phyloP scores from a whole-genome alignment of 2,888 invertebrate genomes.

The Stenoptilia bipunctidactyla region DNA sequence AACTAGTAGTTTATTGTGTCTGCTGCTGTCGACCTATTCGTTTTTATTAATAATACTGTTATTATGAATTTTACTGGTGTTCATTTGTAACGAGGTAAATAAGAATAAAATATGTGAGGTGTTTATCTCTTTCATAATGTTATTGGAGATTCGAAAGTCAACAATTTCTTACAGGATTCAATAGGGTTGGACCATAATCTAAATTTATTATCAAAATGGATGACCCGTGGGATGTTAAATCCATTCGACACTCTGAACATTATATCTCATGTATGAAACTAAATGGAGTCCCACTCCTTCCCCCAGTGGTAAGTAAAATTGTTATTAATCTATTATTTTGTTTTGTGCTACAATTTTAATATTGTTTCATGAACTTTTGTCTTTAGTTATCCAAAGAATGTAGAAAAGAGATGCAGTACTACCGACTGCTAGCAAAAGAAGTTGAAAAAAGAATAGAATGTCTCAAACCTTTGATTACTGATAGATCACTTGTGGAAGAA shows the following conservation, averaged over 20 bases:
- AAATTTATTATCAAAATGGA: constrained; percentile 32
- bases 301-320: constrained; percentile 76
- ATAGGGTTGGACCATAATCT: no score
- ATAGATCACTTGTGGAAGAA: no score
- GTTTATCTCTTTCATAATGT: no score
- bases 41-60: no score
- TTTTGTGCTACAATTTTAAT: constrained; percentile 4
- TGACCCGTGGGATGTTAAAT: constrained; percentile 63
- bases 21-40: no score
- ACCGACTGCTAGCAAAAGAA: constrained; percentile 75
- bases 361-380: constrained; percentile 6
- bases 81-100: constrained; percentile 4
- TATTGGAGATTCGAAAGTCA: no score
- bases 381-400: constrained; percentile 75
- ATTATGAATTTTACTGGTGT: constrained; percentile 9
- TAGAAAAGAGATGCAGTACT: constrained; percentile 75
- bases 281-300: constrained; percentile 79
- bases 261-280: constrained; percentile 81
- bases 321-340: constrained; percentile 7
- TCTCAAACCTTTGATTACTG: constrained; percentile 29
- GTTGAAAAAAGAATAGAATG: constrained; percentile 71
- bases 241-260: constrained; percentile 43
- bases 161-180: no score
- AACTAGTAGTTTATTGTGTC: no score
- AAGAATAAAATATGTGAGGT: no score